Percentiles rank a stretch among this genome's conserved stretches.
These are phyloP conservation scores for Ypsolopha scabrella DNA, from an alignment of 2,888 invertebrate species.

Conservation along the genomic window DNA sequence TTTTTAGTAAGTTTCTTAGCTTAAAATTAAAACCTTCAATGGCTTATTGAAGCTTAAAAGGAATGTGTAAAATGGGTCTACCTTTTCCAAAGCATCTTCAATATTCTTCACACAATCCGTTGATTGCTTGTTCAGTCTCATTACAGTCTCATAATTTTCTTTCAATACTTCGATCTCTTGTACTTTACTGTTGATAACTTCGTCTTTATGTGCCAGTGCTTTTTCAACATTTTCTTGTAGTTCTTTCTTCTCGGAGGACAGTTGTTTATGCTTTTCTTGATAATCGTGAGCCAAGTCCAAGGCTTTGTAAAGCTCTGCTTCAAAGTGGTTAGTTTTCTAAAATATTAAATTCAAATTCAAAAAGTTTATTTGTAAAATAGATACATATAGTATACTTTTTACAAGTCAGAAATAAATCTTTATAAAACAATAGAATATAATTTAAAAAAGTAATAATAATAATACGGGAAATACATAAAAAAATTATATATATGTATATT, in stretches of 20 bases:
- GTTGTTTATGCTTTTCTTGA: slow-evolving; percentile 72
- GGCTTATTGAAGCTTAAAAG: neutral
- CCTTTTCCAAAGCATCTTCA: slow-evolving; percentile 68
- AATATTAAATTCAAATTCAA: too few relatives aligned
- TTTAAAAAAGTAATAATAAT: too few relatives aligned
- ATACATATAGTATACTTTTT: too few relatives aligned
- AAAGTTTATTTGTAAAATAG: too few relatives aligned
- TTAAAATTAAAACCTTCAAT: too few relatives aligned
- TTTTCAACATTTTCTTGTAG: slow-evolving; percentile 47
- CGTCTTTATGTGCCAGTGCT: slow-evolving; percentile 23
- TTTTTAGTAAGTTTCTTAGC: too few relatives aligned
- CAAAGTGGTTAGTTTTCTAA: slow-evolving; percentile 70
- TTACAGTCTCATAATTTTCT: slow-evolving; percentile 59
- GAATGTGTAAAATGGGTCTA: slow-evolving; percentile 18
- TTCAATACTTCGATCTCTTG: slow-evolving; percentile 53
- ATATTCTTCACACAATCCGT: slow-evolving; percentile 72
- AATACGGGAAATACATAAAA: too few relatives aligned
- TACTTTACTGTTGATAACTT: slow-evolving; percentile 33
- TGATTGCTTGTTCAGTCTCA: slow-evolving; percentile 66
- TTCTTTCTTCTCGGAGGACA: slow-evolving; percentile 60
- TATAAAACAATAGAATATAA: too few relatives aligned
- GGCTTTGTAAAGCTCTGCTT: slow-evolving; percentile 79
- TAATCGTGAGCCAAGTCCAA: slow-evolving; percentile 76
- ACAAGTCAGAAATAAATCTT: too few relatives aligned
- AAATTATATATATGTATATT: too few relatives aligned